phyloP scores from a whole-genome alignment of 2,113 vertebrate species.

The Eurypyga helias region DNA sequence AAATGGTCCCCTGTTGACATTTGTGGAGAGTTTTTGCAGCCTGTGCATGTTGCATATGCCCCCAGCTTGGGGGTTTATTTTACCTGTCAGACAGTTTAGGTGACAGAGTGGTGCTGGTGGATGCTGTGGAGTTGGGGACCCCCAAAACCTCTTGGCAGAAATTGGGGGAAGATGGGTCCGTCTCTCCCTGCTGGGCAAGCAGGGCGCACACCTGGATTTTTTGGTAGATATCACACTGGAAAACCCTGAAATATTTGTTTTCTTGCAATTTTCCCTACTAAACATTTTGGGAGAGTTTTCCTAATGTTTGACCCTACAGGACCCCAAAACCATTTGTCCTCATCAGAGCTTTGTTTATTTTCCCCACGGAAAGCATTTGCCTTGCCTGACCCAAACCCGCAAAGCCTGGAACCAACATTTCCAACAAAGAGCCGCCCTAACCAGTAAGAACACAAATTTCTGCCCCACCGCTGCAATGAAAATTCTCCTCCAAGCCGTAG shows the following conservation, averaged over 20 bases:
- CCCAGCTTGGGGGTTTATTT: neutral
- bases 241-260: neutral
- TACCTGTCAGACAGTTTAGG: neutral
- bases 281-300: neutral
- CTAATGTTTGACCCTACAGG: neutral
- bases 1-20: neutral
- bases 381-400: neutral
- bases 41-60: neutral
- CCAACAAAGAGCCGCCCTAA: neutral
- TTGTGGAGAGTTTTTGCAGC: neutral
- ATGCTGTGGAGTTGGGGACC: neutral
- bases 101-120: neutral
- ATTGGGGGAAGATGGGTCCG: accelerated
- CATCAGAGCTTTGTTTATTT: neutral
- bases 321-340: neutral
- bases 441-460: neutral
- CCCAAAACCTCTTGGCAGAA: neutral
- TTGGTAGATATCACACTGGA: neutral
- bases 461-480: neutral
- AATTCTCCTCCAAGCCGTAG: neutral
- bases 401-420: neutral
- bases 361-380: neutral
- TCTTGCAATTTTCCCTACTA: neutral
- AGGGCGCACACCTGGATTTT: neutral
- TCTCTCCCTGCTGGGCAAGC: neutral